Conservation (phyloP, 1,140 invertebrate species). For the Drosophila burlai region DNA sequence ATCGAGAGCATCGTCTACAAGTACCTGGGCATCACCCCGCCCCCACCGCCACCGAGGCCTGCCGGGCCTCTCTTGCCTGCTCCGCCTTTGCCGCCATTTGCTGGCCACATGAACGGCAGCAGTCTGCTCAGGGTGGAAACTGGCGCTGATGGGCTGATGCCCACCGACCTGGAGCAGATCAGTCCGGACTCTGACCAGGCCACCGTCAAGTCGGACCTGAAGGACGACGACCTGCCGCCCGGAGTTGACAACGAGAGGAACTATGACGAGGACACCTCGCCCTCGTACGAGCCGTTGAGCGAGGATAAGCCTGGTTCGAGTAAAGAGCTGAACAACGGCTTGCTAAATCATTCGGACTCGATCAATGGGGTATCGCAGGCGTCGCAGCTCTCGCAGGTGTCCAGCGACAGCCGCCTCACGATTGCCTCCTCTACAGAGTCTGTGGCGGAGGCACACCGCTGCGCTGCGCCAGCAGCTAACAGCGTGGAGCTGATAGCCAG, state of each 20-base stretch:
- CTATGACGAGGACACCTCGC: conserved; percentile 86
- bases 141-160: conserved; percentile 87
- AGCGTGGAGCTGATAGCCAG: conserved; percentile 26
- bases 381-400: conserved; percentile 88
- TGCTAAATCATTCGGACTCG: conserved; percentile 77
- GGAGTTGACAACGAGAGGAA: conserved; percentile 80
- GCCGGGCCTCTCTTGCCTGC: conserved; percentile 86
- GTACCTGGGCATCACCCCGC: conserved; percentile 92
- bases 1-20: conserved; percentile 96
- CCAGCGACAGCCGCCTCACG: conserved; percentile 87
- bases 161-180: conserved; percentile 91
- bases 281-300: conserved; percentile 88
- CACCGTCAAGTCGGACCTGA: conserved; percentile 85
- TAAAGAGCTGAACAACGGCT: conserved; percentile 55
- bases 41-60: conserved; percentile 85
- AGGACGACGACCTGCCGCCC: conserved; percentile 62
- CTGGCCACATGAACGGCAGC: conserved; percentile 84
- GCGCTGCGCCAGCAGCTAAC: conserved; percentile 17
- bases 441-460: conserved; percentile 36
- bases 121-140: conserved; percentile 79
- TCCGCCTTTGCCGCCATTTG: conserved; percentile 84
- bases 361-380: conserved; percentile 78
- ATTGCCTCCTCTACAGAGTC: conserved; percentile 58
- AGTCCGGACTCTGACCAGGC: conserved; percentile 91
- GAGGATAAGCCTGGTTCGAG: conserved; percentile 28